phyloP scores from a whole-genome alignment of 2,113 vertebrate species.

The Leptodactylus fuscus region DNA sequence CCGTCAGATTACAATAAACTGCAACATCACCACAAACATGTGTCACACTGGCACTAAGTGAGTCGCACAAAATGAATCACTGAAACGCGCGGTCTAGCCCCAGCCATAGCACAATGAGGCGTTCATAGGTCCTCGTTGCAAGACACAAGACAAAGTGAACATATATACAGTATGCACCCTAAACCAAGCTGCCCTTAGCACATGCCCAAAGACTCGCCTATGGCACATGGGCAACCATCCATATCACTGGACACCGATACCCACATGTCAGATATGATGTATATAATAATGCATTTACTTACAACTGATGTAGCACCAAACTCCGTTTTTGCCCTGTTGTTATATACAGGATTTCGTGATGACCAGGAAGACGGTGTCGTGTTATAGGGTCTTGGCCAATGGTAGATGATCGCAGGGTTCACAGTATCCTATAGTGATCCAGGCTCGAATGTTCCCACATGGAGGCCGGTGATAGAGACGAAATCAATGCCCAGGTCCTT shows the following conservation, averaged over 20 bases:
- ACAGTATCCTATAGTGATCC: conserved; percentile 10
- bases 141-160: too few species aligned
- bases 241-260: not conserved
- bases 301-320: not conserved
- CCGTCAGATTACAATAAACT: not conserved
- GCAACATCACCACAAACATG: not conserved
- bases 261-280: not conserved
- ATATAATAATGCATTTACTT: not conserved
- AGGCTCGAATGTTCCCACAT: not conserved
- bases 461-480: not conserved
- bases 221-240: not conserved
- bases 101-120: not conserved
- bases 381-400: not conserved
- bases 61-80: not conserved
- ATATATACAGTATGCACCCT: not conserved
- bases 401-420: not conserved
- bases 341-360: not conserved
- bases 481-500: not conserved
- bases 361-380: not conserved
- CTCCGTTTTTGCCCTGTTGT: not conserved
- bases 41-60: not conserved
- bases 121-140: too few species aligned
- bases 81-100: not conserved
- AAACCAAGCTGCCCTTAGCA: not conserved
- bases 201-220: not conserved